Evolutionary conservation across 2,797 vertebrate species (phyloP), one percentile per base, ranked within the genome.

Genomic region (Tangara arthus): DNA sequence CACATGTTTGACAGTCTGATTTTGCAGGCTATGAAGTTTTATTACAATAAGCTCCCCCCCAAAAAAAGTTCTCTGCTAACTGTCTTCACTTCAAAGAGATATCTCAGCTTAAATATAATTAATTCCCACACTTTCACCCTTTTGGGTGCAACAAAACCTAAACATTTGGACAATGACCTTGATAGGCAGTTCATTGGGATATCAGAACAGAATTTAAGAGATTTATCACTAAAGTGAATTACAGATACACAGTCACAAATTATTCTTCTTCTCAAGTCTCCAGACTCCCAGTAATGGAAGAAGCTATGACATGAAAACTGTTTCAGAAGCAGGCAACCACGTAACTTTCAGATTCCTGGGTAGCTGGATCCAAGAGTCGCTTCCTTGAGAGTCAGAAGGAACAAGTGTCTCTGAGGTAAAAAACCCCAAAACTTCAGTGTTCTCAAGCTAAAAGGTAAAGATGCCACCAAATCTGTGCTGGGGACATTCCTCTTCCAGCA

Each of bases 1-100:
- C 15, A 53, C 18, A 28, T 0, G 0, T 49, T 1, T 68, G 15
- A 44, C 27, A 47, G 37, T 71, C 32, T 70, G 28, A 81, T 39
- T 83, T 71, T 85, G 32, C 30, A 75, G 26, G 18, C 16, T 78
- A 37, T 46, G 30, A 73, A 64, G 49, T 35, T 60, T 71, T 27
- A 81, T 27, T 35, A 55, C 6, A 50, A 35, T 72, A 81, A 76
- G 3, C 5, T 56, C 37, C 55, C 35, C 35, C 26, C 37, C 42
- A 56, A 94, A 28, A 28, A 22, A 42, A 12, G 1, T 18, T 15
- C 16, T 71, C 55, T 42, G 8, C 60, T 65, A 69, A 65, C 10
- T 60, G 19, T 63, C 18, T 64, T 84, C 24, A 71, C 7, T 75
- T 78, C n/a, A 37, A 80, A 92, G 32, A 89, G 26, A 70, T 63